Evolutionary conservation across 2,113 vertebrate genomes (phyloP), one percentile per base, ranked within the genome.

Genomic region (Gallinago media): DNA sequence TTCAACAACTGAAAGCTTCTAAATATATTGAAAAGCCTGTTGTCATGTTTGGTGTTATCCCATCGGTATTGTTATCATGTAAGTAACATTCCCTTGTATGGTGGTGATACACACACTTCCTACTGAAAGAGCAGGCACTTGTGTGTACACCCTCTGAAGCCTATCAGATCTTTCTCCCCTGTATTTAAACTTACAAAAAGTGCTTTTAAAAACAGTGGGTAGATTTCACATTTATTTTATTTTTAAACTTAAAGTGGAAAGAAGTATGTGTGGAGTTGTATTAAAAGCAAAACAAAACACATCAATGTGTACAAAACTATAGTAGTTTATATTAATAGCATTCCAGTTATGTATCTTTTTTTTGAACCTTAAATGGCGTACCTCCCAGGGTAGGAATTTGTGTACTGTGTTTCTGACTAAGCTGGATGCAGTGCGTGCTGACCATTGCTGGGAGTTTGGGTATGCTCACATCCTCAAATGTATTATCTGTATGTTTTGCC

Each of bases 121-220:
- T 62, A 7, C 26, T 61, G 63, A 32, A 59, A 31, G 61, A 87
- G 46, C n/a, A 20, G 20, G 18, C 5, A 3, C 49, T 80, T 2
- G 4, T 40, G 31, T 62, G 16, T 0, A 0, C 4, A 2, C 75
- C 8, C 9, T 50, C 7, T 73, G 63, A 16, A 73, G 54, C 50
- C 38, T 70, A 31, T 49, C n/a, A 42, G 25, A 29, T 81, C 16
- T 77, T n/a, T 68, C 32, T 26, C 5, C 15, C 20, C 4, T 46
- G 8, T 81, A 4, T 46, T 95, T 61, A 83, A 62, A 62, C 59
- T 40, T 62, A 19, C 0, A 3, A 44, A 46, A 54, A 47, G 18
- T n/a, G 9, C 50, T 12, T 50, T 63, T 11, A 66, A 56, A 61
- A 82, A 32, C 17, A 32, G 32, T 19, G 23, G 3, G 9, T 55